Conservation (phyloP, 2,113 vertebrate genomes). For the Mugil cephalus region DNA sequence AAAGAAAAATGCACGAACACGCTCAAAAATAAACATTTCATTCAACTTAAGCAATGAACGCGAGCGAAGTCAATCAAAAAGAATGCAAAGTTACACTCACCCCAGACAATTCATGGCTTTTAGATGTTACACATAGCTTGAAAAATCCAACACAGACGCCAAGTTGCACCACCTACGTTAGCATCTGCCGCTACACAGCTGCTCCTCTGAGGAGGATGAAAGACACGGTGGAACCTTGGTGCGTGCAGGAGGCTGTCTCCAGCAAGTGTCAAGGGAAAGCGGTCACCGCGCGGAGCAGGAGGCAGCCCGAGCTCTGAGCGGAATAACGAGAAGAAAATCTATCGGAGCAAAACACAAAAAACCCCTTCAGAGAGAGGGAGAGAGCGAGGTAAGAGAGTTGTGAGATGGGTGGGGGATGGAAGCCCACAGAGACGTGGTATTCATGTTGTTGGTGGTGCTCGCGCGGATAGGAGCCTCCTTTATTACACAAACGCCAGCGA, state of each 20-base stretch:
- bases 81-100: constrained; percentile 81
- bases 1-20: constrained; percentile 6
- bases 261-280: constrained; percentile 77
- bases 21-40: constrained; percentile 1
- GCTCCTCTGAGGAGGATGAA: constrained; percentile 26
- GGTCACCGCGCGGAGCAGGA: constrained; percentile 67
- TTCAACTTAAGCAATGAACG: background rate
- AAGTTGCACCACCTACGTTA: constrained; percentile 19
- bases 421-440: constrained; percentile 27
- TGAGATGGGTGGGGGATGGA: constrained; percentile 43
- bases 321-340: constrained; percentile 78
- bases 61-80: background rate
- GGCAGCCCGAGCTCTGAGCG: constrained; percentile 68
- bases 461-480: constrained; percentile 32
- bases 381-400: constrained; percentile 32
- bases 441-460: constrained; percentile 28
- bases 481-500: constrained; percentile 29
- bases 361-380: constrained; percentile 18
- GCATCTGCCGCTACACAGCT: constrained; percentile 23
- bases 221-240: constrained; percentile 45
- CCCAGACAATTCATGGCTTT: constrained; percentile 90
- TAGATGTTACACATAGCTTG: constrained; percentile 67
- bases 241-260: constrained; percentile 74
- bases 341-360: constrained; percentile 47
- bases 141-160: constrained; percentile 30